Evolutionary conservation across 2,113 vertebrate species (phyloP), one percentile per base, ranked within the genome.

Genomic region (Zapus hudsonius): DNA sequence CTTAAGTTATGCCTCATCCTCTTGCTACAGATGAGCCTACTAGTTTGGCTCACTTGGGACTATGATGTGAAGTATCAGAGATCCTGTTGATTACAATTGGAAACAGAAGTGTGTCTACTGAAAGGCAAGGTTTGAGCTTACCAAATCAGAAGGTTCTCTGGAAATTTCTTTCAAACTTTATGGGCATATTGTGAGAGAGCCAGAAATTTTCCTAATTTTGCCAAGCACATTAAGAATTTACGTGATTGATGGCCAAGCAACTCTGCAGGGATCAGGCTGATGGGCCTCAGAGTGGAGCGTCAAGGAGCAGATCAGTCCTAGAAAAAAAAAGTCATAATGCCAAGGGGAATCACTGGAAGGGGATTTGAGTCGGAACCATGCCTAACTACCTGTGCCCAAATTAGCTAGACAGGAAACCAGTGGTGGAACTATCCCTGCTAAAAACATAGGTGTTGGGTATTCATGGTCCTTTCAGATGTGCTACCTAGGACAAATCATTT

Each of bases 141-240:
- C 29, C 52, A 1, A 72, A 4, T 82, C 55, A 47, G 44, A 84
- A 84, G 22, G 20, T 36, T 66, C 66, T 61, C 10, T 73, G 57
- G 33, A 73, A 84, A 87, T n/a, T 31, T 79, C 63, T 83, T 93
- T 87, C 20, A 76, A 87, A 90, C 31, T 31, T 76, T 64, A 69
- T 1, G 55, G 47, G 12, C 7, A 47, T 47, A 47, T 47, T 7
- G 12, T 8, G 12, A 52, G 52, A n/a, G 12, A 52, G 52, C 16
- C 6, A 52, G 52, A 52, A 52, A 52, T 38, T 78, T 83, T 40
- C 47, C 44, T 40, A 59, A 61, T 47, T 93, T 23, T 61, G 19
- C 20, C 23, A 61, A 23, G 9, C 17, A 61, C 38, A n/a, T 29
- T 64, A 79, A 79, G 9, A 84, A 73, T 84, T 73, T 64, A 73